phyloP scores from a whole-genome alignment of 2,113 vertebrate genomes.

The Cygnus atratus region DNA sequence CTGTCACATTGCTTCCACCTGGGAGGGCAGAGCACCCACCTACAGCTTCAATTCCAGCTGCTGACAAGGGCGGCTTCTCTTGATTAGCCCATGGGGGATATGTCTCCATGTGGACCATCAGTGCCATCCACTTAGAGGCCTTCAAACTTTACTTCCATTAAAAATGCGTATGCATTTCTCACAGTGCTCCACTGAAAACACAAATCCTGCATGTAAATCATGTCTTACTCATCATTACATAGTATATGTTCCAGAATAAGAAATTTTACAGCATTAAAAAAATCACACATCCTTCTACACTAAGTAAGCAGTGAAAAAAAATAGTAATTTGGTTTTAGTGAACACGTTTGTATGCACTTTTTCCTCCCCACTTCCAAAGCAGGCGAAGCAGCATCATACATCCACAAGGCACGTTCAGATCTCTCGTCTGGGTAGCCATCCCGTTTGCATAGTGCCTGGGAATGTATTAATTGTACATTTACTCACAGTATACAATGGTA shows the following conservation, averaged over 20 bases:
- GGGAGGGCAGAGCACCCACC: not conserved
- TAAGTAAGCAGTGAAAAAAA: not conserved
- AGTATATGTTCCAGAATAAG: not conserved
- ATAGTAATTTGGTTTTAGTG: not conserved
- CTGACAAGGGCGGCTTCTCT: not conserved
- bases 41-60: not conserved
- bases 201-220: not conserved
- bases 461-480: not conserved
- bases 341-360: not conserved
- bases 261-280: not conserved
- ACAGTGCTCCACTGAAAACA: not conserved
- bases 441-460: not conserved
- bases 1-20: not conserved
- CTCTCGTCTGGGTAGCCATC: not conserved
- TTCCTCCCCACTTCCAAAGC: not conserved
- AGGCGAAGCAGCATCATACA: rapidly evolving
- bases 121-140: not conserved
- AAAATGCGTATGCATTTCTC: not conserved
- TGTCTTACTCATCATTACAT: rapidly evolving
- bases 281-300: not conserved
- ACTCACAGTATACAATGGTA: not conserved
- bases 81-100: not conserved
- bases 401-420: rapidly evolving
- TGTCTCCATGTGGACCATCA: not conserved
- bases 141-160: not conserved